A percentile compares a stretch with the other conserved stretches of the same genome.
Evolutionary conservation across 2,888 invertebrate genomes (phyloP).

Genomic region (Steromphala cineraria): DNA sequence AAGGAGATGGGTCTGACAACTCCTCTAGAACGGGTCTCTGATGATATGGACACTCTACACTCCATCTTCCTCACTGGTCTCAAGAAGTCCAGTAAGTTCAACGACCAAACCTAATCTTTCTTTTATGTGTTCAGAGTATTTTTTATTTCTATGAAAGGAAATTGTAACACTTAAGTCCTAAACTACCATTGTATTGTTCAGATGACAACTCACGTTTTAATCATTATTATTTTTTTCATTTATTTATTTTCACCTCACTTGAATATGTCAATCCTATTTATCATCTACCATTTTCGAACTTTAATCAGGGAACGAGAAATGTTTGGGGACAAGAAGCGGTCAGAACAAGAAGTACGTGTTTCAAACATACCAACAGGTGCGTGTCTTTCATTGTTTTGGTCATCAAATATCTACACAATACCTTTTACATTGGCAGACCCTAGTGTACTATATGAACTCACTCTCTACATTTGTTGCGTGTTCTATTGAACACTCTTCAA

Average conservation of each 20-base stretch:
- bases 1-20: not conserved
- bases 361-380: slow-evolving; percentile 90
- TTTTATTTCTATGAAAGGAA: no score
- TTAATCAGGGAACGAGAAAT: slow-evolving; percentile 75
- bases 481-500: no score
- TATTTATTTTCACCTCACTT: no score
- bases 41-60: slow-evolving; percentile 14
- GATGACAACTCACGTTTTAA: no score
- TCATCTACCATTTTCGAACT: not conserved
- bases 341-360: slow-evolving; percentile 90
- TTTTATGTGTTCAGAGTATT: no score
- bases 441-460: no score
- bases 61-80: slow-evolving; percentile 13
- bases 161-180: no score
- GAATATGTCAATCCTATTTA: not conserved
- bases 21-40: slow-evolving; percentile 1
- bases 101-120: not conserved
- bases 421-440: no score
- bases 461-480: no score
- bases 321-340: slow-evolving; percentile 91
- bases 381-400: not conserved
- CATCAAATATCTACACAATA: no score
- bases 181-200: no score
- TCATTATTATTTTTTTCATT: no score
- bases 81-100: slow-evolving; percentile 1